A percentile compares a stretch with the other conserved stretches of the same genome.
phyloP scores from a whole-genome alignment of 2,113 vertebrate species.

The Emydura subglobosa region DNA sequence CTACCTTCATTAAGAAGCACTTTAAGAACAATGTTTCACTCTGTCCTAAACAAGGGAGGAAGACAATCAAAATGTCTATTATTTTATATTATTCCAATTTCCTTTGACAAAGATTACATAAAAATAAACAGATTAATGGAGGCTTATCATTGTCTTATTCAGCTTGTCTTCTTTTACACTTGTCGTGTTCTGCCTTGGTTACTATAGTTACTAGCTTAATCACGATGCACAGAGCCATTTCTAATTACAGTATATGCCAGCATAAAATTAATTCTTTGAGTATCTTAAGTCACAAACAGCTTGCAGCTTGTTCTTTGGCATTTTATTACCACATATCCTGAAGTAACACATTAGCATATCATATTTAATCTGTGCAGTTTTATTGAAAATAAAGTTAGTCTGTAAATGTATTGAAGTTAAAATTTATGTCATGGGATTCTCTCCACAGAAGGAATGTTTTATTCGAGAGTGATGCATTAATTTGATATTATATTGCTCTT shows the following conservation, averaged over 20 bases:
- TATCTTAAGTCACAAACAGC: constrained; percentile 78
- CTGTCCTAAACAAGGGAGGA: constrained; percentile 2
- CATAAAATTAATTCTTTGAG: constrained; percentile 83
- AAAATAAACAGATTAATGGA: constrained; percentile 73
- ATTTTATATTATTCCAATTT: constrained; percentile 41
- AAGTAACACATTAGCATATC: constrained; percentile 57
- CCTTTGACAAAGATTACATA: constrained; percentile 45
- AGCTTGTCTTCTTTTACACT: constrained; percentile 71
- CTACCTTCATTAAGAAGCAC: background rate
- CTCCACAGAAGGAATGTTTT: background rate
- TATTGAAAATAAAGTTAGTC: constrained; percentile 61
- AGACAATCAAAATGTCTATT: constrained; percentile 13
- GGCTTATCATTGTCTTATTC: constrained; percentile 69
- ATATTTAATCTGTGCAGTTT: constrained; percentile 68
- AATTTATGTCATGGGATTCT: constrained; percentile 20
- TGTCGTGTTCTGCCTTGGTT: constrained; percentile 75
- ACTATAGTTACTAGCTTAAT: constrained; percentile 85
- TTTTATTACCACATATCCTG: constrained; percentile 71
- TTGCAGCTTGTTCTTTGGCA: constrained; percentile 78
- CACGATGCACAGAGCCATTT: constrained; percentile 80
- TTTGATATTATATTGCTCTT: constrained; percentile 8
- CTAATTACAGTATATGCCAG: constrained; percentile 86
- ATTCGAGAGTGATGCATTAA: background rate
- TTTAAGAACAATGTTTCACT: constrained; percentile 20
- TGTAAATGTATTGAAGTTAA: constrained; percentile 47